These are phyloP conservation scores for Silurus asotus DNA, from an alignment of 2,113 vertebrate genomes.

Conservation along the genomic window DNA sequence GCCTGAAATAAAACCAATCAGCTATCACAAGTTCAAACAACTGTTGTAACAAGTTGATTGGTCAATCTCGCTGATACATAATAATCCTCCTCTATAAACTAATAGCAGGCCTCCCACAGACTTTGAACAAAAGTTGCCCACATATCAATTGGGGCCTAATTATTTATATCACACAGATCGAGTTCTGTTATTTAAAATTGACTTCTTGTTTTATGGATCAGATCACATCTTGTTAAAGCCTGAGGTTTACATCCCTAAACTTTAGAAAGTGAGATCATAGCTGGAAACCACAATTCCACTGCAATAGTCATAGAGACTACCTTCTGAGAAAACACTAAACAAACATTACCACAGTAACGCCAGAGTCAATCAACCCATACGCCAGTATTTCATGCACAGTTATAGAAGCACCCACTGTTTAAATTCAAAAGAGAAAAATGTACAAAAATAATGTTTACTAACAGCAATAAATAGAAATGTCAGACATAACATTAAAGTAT, in stretches of 20 bases:
- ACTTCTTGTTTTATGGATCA: neutral
- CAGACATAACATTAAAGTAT: neutral
- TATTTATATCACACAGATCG: neutral
- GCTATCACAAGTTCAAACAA: neutral
- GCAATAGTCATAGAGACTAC: slow-evolving; percentile 24
- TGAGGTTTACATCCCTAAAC: neutral
- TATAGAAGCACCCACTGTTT: neutral
- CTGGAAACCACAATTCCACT: slow-evolving; percentile 22
- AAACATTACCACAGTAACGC: slow-evolving; percentile 50
- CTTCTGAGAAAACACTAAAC: slow-evolving; percentile 16
- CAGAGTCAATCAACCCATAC: slow-evolving; percentile 32
- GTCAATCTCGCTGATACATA: neutral
- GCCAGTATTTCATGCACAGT: slow-evolving; percentile 26
- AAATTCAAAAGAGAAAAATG: neutral
- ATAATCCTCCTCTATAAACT: neutral
- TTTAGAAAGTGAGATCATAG: neutral
- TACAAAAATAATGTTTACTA: slow-evolving; percentile 4
- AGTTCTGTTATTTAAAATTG: neutral
- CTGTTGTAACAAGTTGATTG: neutral
- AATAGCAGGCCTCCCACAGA: neutral
- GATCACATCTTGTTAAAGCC: neutral
- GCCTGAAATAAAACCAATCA: neutral
- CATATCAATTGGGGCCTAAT: neutral
- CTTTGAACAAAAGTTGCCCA: neutral
- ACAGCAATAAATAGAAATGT: slow-evolving; percentile 26